Evolutionary conservation across 2,797 vertebrate species (phyloP), one percentile per base, ranked within the genome.

Genomic region (Gadopsis bispinosus): DNA sequence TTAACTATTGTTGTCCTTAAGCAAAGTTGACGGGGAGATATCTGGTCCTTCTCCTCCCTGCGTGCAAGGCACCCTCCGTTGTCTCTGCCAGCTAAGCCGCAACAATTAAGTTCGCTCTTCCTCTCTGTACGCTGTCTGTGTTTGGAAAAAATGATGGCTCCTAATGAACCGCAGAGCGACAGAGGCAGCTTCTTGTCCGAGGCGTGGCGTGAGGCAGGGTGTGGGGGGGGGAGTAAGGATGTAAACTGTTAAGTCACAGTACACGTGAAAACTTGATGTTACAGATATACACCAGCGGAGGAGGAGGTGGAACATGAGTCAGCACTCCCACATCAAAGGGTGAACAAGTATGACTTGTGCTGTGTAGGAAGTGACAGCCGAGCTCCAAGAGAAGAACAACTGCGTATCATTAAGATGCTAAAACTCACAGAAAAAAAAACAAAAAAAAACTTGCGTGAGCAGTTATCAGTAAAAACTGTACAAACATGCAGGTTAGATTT

Each of bases 251-350:
- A 33, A 70, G 47, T 78, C n/a, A 45, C 78, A 78, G 86, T 74
- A 80, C 63, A 76, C 53, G 50, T 79, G 79, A 70, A 73, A 61
- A 77, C 48, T 78, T 85, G 74, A 84, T 78, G 72, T 73, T 88
- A 79, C 66, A 73, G 81, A 89, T 83, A 84, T 83, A 80, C 48
- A 79, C 66, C 79, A 75, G 72, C 5, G 19, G 62, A 88, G 79
- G 83, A 87, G 83, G 89, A 87, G 83, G 78, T 69, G 77, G 63
- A 84, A 87, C 78, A 85, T 92, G 90, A 93, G 77, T 94, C 91
- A 92, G 88, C 80, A 80, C 89, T 88, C 90, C 89, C 64, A 91
- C 91, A 88, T 93, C 71, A 87, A 90, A 89, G 79, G 75, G 69
- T 84, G 80, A 90, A 86, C 53, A 79, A 87, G 81, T 75, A 85